Conservation (phyloP, 23 tunicate genomes). For the Ciona savignyi region DNA sequence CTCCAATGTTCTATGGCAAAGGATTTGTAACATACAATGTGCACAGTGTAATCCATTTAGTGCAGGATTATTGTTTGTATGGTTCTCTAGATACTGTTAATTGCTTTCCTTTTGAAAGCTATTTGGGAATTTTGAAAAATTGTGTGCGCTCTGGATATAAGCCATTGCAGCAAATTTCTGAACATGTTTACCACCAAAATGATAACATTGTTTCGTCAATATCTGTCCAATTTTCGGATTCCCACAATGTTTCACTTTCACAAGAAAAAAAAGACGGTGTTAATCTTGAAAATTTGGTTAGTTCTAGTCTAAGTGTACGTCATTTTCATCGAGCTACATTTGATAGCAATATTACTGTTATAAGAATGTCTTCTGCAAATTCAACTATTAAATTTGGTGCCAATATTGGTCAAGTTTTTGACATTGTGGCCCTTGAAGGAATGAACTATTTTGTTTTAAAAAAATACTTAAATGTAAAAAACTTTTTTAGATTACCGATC, state of each 20-base stretch:
- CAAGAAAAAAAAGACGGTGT: not conserved
- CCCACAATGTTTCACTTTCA: not conserved
- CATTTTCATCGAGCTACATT: not conserved
- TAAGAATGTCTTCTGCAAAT: not conserved
- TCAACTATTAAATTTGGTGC: not conserved
- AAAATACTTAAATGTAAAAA: not conserved
- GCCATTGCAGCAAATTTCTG: not conserved
- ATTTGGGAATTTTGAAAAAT: not conserved
- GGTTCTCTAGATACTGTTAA: not conserved
- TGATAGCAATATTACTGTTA: too few relatives aligned
- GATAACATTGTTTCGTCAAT: not conserved
- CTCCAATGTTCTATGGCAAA: not conserved
- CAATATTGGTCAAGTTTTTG: not conserved
- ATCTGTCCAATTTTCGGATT: too few relatives aligned
- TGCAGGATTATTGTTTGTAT: not conserved
- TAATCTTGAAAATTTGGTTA: too few relatives aligned
- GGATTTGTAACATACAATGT: not conserved
- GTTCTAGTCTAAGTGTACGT: not conserved
- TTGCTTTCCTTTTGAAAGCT: constrained; percentile 10
- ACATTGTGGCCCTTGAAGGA: not conserved
- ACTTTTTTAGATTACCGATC: not conserved
- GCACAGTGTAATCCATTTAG: constrained; percentile 5
- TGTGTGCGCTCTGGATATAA: constrained; percentile 7
- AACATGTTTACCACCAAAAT: not conserved
- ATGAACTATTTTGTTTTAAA: not conserved